Evolutionary conservation across 2,113 vertebrate species (phyloP).

Genomic region (Tragulus kanchil): DNA sequence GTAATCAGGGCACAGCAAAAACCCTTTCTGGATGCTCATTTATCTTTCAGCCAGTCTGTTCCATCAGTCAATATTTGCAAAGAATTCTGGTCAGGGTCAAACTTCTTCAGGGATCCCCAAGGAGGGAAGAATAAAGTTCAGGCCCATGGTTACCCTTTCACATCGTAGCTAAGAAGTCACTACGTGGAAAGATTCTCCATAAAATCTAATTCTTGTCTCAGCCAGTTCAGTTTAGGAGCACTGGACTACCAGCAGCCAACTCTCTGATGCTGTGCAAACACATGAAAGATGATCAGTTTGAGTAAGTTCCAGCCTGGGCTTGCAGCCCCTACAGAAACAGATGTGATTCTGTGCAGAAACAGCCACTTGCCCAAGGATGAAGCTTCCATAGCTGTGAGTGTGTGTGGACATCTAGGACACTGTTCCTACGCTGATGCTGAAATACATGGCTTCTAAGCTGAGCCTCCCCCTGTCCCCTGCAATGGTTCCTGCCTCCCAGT

Average conservation of each 20-base stretch:
- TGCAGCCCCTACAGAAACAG: slow-evolving; percentile 32
- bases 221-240: slow-evolving; percentile 72
- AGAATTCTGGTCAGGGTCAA: slow-evolving; percentile 72
- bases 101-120: slow-evolving; percentile 48
- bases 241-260: slow-evolving; percentile 30
- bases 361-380: background rate
- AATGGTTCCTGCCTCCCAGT: background rate
- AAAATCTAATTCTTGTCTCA: slow-evolving; percentile 68
- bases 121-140: slow-evolving; percentile 73
- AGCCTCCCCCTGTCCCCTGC: too few relatives aligned
- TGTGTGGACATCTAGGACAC: background rate
- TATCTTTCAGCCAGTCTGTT: slow-evolving; percentile 71
- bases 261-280: slow-evolving; percentile 47
- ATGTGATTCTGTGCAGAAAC: slow-evolving; percentile 46
- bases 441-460: background rate
- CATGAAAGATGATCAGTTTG: slow-evolving; percentile 58
- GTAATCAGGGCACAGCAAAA: slow-evolving; percentile 55
- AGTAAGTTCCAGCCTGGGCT: slow-evolving; percentile 26
- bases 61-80: slow-evolving; percentile 66
- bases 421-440: background rate
- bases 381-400: background rate
- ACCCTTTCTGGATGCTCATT: slow-evolving; percentile 62
- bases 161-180: slow-evolving; percentile 65
- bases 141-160: slow-evolving; percentile 59
- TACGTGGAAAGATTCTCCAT: slow-evolving; percentile 63